Evolutionary conservation across 2,888 invertebrate species (phyloP).

Genomic region (Caenorhabditis auriculariae): DNA sequence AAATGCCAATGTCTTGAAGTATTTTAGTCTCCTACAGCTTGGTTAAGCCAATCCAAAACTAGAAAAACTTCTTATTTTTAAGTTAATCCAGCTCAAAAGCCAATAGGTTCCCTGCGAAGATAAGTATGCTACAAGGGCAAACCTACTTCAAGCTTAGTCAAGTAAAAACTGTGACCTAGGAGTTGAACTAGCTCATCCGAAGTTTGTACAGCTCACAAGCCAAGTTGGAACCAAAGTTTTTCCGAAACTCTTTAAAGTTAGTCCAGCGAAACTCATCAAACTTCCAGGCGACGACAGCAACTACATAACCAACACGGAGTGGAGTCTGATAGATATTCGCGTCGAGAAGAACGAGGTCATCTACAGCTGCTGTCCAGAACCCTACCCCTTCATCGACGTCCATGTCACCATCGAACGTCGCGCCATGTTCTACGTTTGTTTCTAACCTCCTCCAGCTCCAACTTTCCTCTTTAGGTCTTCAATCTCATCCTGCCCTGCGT

Average conservation of each 20-base stretch:
- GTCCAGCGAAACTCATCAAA: too few species aligned
- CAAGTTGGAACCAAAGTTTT: background rate
- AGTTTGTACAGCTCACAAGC: too few species aligned
- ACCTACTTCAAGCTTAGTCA: too few species aligned
- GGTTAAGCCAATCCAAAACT: too few species aligned
- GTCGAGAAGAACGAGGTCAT: constrained; percentile 73
- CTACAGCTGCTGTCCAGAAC: constrained; percentile 78
- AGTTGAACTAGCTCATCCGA: too few species aligned
- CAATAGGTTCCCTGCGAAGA: too few species aligned
- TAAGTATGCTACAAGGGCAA: too few species aligned
- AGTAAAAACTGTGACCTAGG: too few species aligned
- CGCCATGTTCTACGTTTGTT: constrained; percentile 70
- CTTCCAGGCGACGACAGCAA: constrained; percentile 47
- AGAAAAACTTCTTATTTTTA: too few species aligned
- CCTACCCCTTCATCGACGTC: constrained; percentile 82
- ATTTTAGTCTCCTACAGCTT: too few species aligned
- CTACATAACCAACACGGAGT: constrained; percentile 63
- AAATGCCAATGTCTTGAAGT: too few species aligned
- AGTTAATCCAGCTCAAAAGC: too few species aligned
- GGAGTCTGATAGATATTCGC: constrained; percentile 54
- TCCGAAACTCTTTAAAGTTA: background rate
- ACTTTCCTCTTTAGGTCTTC: constrained; percentile 70
- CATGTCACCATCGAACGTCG: constrained; percentile 76
- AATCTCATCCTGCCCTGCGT: constrained; percentile 82
- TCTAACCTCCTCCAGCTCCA: background rate